phyloP scores from a whole-genome alignment of 2,888 invertebrate species.

The Dusona sp. region DNA sequence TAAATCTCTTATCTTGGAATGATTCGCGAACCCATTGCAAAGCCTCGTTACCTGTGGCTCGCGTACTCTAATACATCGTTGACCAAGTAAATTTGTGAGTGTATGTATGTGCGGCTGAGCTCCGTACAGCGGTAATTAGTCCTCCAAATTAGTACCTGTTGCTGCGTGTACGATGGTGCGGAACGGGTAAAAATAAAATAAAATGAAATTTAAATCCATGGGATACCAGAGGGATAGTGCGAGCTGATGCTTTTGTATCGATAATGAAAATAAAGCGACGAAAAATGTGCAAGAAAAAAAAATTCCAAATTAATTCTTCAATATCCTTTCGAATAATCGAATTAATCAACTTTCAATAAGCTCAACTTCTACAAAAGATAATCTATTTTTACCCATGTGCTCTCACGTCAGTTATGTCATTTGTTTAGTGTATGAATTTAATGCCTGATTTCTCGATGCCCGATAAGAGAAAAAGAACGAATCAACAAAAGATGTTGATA shows the following conservation, averaged over 20 bases:
- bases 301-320: neutral
- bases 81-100: neutral
- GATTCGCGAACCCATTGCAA: constrained; percentile 17
- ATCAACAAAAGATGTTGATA: neutral
- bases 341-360: neutral
- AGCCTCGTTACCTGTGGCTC: constrained; percentile 47
- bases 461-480: constrained; percentile 4
- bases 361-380: neutral
- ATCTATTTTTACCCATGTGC: neutral
- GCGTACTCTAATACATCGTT: neutral
- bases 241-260: constrained; percentile 7
- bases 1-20: constrained; percentile 34
- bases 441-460: neutral
- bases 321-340: neutral
- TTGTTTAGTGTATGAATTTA: constrained; percentile 1
- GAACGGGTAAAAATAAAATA: constrained; percentile 31
- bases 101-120: constrained; percentile 12
- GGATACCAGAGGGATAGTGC: neutral
- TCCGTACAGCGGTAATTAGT: constrained; percentile 68
- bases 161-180: constrained; percentile 64
- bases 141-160: constrained; percentile 76
- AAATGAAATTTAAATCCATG: neutral
- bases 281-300: neutral
- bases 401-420: neutral
- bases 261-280: neutral